Conservation (phyloP, 1,140 invertebrate species). For the Magallana angulata region DNA sequence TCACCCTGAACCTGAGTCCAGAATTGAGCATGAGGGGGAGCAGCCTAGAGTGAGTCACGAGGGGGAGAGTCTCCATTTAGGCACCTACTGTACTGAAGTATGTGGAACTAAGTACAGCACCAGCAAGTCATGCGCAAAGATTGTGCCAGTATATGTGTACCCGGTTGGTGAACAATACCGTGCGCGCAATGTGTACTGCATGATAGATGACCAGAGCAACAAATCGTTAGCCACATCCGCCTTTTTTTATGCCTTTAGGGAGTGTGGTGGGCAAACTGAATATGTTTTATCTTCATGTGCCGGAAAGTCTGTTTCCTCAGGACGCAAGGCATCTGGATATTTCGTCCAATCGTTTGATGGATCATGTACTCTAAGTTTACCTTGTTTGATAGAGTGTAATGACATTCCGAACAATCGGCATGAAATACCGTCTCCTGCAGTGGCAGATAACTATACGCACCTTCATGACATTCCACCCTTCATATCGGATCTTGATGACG, state of each 20-base stretch:
- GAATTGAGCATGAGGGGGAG: neutral
- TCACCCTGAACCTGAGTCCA: conserved; percentile 23
- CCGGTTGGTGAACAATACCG: neutral
- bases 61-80: conserved; percentile 38
- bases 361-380: neutral
- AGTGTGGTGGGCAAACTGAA: neutral
- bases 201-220: conserved; percentile 57
- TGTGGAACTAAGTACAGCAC: conserved; percentile 4
- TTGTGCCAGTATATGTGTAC: conserved; percentile 40
- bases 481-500: no score
- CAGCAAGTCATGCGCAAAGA: conserved; percentile 47
- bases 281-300: conserved; percentile 40
- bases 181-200: conserved; percentile 6
- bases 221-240: conserved; percentile 38
- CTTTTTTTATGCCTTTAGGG: conserved; percentile 43
- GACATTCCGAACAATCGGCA: conserved; percentile 40
- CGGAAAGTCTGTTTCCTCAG: neutral
- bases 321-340: conserved; percentile 30
- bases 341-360: conserved; percentile 24
- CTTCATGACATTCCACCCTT: no score
- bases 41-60: neutral
- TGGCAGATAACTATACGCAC: no score
- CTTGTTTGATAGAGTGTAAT: conserved; percentile 44
- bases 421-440: conserved; percentile 46
- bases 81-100: conserved; percentile 34